Evolutionary conservation across 2,797 vertebrate genomes (phyloP), one percentile per base, ranked within the genome.

Genomic region (Gobionotothen gibberifrons): DNA sequence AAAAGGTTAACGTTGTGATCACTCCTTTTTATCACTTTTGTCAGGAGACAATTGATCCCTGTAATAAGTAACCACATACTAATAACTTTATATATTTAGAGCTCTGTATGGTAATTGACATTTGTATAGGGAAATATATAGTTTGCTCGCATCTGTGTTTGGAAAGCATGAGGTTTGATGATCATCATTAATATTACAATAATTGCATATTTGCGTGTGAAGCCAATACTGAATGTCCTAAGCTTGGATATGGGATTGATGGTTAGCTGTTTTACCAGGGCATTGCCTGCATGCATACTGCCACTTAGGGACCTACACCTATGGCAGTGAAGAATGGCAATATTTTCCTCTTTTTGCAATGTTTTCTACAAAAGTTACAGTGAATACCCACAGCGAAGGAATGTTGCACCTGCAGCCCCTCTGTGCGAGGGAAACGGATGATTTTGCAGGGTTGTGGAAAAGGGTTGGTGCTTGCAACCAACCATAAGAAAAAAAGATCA

Each of bases 401-500:
- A 46, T 39, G 52, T 57, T 69, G 65, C 61, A 81, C 43, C 62
- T 81, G 55, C 61, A 79, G 60, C 74, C 85, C 73, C 73, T 78
- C 57, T 43, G 2, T 39, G 39, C 17, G 32, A 81, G 29, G 62
- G 48, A 79, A 86, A 88, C 82, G 84, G 73, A 79, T 82, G 81
- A 81, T 75, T 70, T 76, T 85, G 78, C 79, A 60, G 64, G 48
- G 40, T 48, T 71, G 66, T 71, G 68, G 52, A 72, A 83, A 82
- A 67, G 53, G 2, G 17, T 47, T 72, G 43, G 52, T 15, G 76
- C 75, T 87, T 26, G 55, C 58, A 90, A 85, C 85, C 87, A 87
- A 86, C 91, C 84, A 83, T 65, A 91, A 66, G 82, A 78, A 70
- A 32, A 36, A 9, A 5, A 71, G 78, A 92, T 94, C 83, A 92